Conservation (phyloP, 2,113 vertebrate genomes). For the Tenrec ecaudatus region DNA sequence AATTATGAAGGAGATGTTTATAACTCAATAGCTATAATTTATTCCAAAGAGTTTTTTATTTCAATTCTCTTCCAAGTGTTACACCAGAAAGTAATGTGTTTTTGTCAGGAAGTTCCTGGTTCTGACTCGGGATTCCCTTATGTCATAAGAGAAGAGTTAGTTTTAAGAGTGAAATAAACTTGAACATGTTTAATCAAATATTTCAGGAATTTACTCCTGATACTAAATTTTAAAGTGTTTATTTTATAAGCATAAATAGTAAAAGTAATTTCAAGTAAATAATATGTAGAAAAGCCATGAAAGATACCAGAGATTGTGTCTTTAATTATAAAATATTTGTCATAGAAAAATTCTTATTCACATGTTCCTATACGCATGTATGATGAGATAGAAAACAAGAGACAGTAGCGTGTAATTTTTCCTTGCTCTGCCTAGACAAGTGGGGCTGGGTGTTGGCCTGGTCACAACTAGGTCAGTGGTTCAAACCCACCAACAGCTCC, state of each 20-base stretch:
- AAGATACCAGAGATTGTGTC: background rate
- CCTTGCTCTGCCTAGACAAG: too few relatives aligned
- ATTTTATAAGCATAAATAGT: conserved; percentile 1
- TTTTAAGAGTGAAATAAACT: conserved; percentile 25
- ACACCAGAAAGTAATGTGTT: background rate
- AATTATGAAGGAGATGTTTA: background rate
- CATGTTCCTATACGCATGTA: background rate
- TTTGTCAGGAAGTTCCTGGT: background rate
- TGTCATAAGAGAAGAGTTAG: background rate
- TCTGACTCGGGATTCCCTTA: background rate
- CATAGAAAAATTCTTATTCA: background rate
- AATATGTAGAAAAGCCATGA: background rate
- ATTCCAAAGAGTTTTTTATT: background rate
- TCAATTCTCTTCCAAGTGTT: background rate
- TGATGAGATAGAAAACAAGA: background rate
- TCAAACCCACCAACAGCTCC: too few relatives aligned
- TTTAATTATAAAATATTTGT: conserved; percentile 26
- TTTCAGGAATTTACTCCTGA: conserved; percentile 2
- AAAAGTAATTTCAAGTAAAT: conserved; percentile 48
- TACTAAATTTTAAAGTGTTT: conserved; percentile 17
- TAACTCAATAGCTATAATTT: conserved; percentile 40
- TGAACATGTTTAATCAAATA: conserved; percentile 1
- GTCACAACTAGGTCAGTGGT: too few relatives aligned
- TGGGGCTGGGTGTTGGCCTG: too few relatives aligned
- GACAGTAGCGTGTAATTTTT: background rate